These are phyloP conservation scores for Slavum lentiscoides DNA, from an alignment of 2,888 invertebrate genomes.

Conservation along the genomic window DNA sequence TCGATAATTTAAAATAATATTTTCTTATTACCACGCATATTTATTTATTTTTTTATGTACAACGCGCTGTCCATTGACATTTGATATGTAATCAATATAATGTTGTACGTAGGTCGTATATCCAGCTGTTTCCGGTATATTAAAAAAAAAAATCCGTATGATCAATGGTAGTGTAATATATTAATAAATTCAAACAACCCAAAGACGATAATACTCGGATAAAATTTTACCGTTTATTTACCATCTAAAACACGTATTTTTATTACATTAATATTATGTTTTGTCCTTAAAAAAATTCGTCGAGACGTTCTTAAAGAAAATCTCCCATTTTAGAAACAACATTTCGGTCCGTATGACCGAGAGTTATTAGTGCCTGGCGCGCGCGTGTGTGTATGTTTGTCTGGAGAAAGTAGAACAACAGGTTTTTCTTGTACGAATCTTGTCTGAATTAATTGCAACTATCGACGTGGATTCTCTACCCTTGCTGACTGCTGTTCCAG, in stretches of 20 bases:
- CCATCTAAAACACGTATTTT: neutral
- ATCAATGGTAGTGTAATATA: neutral
- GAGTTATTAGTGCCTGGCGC: conserved; percentile 12
- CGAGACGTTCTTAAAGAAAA: conserved; percentile 16
- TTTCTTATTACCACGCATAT: too few species aligned
- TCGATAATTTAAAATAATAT: neutral
- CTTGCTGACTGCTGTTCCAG: conserved; percentile 10
- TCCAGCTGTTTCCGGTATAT: conserved; percentile 29
- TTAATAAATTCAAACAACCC: neutral
- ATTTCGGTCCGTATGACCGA: conserved; percentile 15
- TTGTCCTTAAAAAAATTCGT: neutral
- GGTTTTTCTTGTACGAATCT: conserved; percentile 51
- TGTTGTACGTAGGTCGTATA: conserved; percentile 13
- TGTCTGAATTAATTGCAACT: conserved; percentile 51
- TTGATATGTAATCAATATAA: conserved; percentile 24
- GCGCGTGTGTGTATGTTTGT: conserved; percentile 12
- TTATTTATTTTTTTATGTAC: too few species aligned
- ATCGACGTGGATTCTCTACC: conserved; percentile 31
- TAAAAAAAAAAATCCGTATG: neutral
- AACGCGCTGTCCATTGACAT: neutral
- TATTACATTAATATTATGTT: too few species aligned
- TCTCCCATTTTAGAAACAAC: conserved; percentile 18
- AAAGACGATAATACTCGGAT: neutral
- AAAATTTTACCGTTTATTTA: neutral
- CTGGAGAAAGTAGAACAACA: conserved; percentile 52